A percentile compares a stretch with the other conserved stretches of the same genome.
phyloP scores from a whole-genome alignment of 2,113 vertebrate species.

The Apaloderma vittatum region DNA sequence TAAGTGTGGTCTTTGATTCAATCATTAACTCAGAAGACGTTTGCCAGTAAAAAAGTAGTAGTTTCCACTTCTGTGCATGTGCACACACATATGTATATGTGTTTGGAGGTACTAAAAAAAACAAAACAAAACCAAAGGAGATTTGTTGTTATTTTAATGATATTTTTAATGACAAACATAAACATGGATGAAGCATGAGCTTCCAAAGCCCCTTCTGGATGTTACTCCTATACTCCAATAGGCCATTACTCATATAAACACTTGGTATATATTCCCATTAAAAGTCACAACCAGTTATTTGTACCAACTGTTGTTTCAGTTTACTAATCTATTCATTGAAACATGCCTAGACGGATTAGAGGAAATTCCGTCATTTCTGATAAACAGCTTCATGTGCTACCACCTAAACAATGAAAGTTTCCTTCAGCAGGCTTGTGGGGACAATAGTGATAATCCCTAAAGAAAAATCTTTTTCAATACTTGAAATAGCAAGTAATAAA shows the following conservation, averaged over 20 bases:
- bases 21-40: not conserved
- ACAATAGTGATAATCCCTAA: not conserved
- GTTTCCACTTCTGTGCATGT: not conserved
- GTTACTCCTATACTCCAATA: not conserved
- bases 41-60: not conserved
- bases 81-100: fast-evolving
- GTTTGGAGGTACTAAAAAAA: too few relatives aligned
- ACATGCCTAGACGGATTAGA: not conserved
- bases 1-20: not conserved
- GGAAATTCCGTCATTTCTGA: not conserved
- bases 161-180: not conserved
- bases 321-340: not conserved
- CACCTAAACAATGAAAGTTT: not conserved
- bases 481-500: not conserved
- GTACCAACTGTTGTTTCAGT: not conserved
- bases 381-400: not conserved
- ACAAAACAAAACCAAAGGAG: not conserved
- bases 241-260: not conserved
- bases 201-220: not conserved
- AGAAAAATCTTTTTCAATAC: not conserved
- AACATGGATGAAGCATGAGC: not conserved
- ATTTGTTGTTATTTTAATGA: not conserved
- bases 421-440: not conserved
- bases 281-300: not conserved
- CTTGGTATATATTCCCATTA: not conserved